Evolutionary conservation across 2,888 invertebrate species (phyloP).

Genomic region (Cyaniris semiargus): DNA sequence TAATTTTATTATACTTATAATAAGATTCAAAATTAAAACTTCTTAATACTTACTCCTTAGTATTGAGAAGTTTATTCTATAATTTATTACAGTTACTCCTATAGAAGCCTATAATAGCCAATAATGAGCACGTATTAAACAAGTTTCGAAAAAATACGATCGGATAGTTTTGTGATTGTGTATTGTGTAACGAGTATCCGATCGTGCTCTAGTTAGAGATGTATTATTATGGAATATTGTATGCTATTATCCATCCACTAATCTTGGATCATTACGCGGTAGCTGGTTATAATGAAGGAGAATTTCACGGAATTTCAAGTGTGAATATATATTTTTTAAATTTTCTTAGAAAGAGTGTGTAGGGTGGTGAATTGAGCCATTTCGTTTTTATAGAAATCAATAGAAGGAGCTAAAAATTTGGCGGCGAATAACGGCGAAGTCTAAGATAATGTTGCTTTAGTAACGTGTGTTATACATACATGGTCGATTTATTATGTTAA

Average conservation of each 20-base stretch:
- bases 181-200: conserved; percentile 17
- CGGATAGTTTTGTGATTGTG: conserved; percentile 14
- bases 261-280: not conserved
- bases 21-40: not conserved
- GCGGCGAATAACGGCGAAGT: no score
- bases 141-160: conserved; percentile 2
- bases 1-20: no score
- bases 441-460: no score
- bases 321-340: not conserved
- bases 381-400: not conserved
- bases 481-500: no score
- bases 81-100: not conserved
- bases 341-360: not conserved
- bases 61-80: no score
- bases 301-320: not conserved
- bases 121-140: not conserved
- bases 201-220: conserved; percentile 23
- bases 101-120: not conserved
- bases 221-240: not conserved
- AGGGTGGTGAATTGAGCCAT: not conserved
- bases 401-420: no score
- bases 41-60: not conserved
- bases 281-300: conserved; percentile 4
- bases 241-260: not conserved
- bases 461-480: no score